These are phyloP conservation scores for Lamproptera curius DNA, from an alignment of 2,888 invertebrate genomes.

Conservation along the genomic window DNA sequence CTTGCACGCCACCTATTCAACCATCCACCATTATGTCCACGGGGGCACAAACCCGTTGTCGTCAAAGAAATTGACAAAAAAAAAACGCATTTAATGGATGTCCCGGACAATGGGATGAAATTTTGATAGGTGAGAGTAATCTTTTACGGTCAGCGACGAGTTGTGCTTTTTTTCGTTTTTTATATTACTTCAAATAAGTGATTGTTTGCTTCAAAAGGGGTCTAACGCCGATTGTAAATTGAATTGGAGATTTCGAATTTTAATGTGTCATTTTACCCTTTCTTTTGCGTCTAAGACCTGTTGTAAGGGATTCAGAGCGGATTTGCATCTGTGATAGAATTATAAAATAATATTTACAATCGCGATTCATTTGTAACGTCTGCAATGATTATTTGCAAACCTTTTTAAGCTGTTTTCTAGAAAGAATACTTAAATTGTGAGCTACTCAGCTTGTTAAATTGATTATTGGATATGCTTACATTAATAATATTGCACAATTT, in stretches of 20 bases:
- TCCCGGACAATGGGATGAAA: constrained; percentile 68
- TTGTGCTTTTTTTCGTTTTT: constrained; percentile 56
- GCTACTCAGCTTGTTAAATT: too few relatives aligned
- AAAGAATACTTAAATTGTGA: too few relatives aligned
- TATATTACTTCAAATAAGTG: constrained; percentile 38
- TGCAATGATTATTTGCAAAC: too few relatives aligned
- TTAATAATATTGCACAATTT: too few relatives aligned
- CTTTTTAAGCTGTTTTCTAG: too few relatives aligned
- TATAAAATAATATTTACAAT: too few relatives aligned
- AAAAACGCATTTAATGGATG: constrained; percentile 60
- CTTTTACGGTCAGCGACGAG: constrained; percentile 60
- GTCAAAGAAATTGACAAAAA: constrained; percentile 49
- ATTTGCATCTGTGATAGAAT: too few relatives aligned
- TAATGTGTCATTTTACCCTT: constrained; percentile 17
- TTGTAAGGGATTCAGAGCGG: not conserved
- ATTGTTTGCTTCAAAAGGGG: constrained; percentile 63
- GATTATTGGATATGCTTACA: too few relatives aligned
- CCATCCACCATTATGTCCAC: constrained; percentile 60
- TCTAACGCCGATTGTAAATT: constrained; percentile 51
- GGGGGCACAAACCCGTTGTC: constrained; percentile 62
- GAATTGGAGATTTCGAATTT: constrained; percentile 51
- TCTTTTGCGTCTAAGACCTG: constrained; percentile 15
- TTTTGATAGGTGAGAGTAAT: constrained; percentile 76
- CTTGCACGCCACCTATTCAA: constrained; percentile 57
- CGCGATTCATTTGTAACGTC: too few relatives aligned